A percentile compares a stretch with the other conserved stretches of the same genome.
These are phyloP conservation scores for Lordiphosa fenestrarum DNA, from an alignment of 2,888 invertebrate species.

Conservation along the genomic window DNA sequence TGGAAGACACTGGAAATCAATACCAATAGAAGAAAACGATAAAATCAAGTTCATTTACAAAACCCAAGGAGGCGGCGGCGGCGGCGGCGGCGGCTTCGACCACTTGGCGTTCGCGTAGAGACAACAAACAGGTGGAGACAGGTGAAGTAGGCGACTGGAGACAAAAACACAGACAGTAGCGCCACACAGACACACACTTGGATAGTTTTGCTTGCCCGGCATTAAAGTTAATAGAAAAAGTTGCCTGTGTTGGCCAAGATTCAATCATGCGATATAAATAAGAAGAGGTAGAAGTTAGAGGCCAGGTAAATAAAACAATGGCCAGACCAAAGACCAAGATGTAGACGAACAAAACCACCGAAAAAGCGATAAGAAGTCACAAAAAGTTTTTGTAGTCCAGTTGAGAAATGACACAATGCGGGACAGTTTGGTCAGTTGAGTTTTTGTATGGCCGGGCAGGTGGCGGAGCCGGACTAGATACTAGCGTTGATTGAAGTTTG, in stretches of 20 bases:
- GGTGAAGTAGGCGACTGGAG: constrained; percentile 18
- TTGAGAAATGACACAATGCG: constrained; percentile 75
- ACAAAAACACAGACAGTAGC: constrained; percentile 24
- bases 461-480: constrained; percentile 28
- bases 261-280: constrained; percentile 74
- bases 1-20: constrained; percentile 67
- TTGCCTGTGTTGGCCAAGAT: constrained; percentile 74
- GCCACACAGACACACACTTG: constrained; percentile 39
- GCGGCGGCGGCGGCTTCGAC: neutral
- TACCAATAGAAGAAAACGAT: constrained; percentile 54
- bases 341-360: constrained; percentile 24
- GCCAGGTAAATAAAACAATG: constrained; percentile 72
- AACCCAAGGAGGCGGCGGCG: constrained; percentile 51
- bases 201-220: constrained; percentile 55
- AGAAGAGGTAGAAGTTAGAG: constrained; percentile 34
- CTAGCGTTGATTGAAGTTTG: constrained; percentile 72
- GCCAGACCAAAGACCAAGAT: constrained; percentile 31
- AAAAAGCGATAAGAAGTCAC: constrained; percentile 68
- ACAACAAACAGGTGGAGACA: constrained; percentile 43
- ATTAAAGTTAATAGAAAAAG: constrained; percentile 75
- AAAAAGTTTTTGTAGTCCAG: constrained; percentile 54
- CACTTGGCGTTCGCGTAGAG: constrained; percentile 18
- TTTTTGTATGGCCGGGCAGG: constrained; percentile 36
- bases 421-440: constrained; percentile 65
- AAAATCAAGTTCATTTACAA: constrained; percentile 73